Base-by-base conservation (phyloP, 2,888 invertebrate genomes). In the Drosophila barbarae region DNA sequence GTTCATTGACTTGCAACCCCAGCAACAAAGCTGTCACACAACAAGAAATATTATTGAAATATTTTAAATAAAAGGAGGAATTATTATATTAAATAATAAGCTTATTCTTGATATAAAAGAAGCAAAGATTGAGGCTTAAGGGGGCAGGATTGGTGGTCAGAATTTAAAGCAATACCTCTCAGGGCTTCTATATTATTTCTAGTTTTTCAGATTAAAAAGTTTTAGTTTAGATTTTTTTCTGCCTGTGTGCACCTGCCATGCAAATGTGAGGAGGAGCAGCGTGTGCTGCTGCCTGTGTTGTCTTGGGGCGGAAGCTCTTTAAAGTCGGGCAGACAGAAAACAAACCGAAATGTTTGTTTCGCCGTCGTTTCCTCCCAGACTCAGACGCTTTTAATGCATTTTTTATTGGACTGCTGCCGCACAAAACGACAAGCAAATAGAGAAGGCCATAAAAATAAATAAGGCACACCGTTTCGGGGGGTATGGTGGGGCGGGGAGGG, bases 391-490 rank as follows among this genome's bases (percentile, higher is more conserved):
- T 81, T 81, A 81, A 81, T 81, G 81, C 81, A 81, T 81, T 81
- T 81, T 81, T 81, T 81, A 81, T 81, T 83, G 71, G 84, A 72
- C 72, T 79, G 79, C 72, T 79, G 79, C 67, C 78, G 65, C 76
- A 73, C 71, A 76, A 77, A 75, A 73, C 72, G 75, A 79, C 70
- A 77, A 82, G 75, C 78, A 69, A 66, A 83, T 80, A 81, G 83
- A 80, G 75, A 80, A 83, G 77, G 72, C 80, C 85, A 85, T 85
- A 81, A 85, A 85, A 85, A 81, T 81, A 81, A 85, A 84, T 85
- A 84, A 84, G 73, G 75, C 64, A 74, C 54, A 63, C 34, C 46
- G 26, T 18, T 46, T 46, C 47, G 52, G 46, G 39, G 21, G 28
- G 36, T 30, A 8, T n/a, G n/a, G 7, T 1, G 34, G 34, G 21